Evolutionary conservation across 2,888 invertebrate genomes (phyloP).

Genomic region (Tetrapedia diversipes): DNA sequence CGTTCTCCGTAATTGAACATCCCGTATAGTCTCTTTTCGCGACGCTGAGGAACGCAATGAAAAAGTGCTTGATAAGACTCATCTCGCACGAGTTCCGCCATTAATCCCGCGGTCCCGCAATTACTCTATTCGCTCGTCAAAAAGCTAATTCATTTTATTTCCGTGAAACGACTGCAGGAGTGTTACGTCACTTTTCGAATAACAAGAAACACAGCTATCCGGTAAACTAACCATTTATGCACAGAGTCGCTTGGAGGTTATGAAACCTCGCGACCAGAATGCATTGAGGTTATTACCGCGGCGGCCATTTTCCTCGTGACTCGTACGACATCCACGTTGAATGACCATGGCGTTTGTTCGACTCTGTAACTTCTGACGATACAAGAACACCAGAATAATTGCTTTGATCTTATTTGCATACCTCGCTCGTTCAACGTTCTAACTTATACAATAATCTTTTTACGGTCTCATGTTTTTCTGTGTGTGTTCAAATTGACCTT

Average conservation of each 20-base stretch:
- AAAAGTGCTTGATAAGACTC: conserved; percentile 21
- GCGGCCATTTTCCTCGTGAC: conserved; percentile 31
- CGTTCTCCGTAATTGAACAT: conserved; percentile 15
- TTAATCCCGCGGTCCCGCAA: conserved; percentile 56
- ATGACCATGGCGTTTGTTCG: conserved; percentile 42
- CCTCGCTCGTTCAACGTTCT: not conserved
- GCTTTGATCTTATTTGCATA: conserved; percentile 17
- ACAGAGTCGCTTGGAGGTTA: conserved; percentile 49
- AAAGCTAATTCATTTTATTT: conserved; percentile 69
- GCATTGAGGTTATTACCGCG: conserved; percentile 32
- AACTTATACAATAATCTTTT: conserved; percentile 16
- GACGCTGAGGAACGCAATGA: not conserved
- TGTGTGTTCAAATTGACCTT: not conserved
- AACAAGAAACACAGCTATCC: conserved; percentile 45
- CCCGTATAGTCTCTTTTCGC: conserved; percentile 4
- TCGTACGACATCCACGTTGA: conserved; percentile 24
- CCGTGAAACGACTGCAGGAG: conserved; percentile 19
- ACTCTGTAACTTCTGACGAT: conserved; percentile 11
- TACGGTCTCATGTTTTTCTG: not conserved
- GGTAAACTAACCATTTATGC: conserved; percentile 68
- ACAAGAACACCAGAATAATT: conserved; percentile 7
- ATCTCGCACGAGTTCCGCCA: conserved; percentile 16
- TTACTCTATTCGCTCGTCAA: conserved; percentile 69
- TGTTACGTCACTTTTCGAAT: conserved; percentile 38
- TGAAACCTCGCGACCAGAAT: conserved; percentile 53